phyloP scores from a whole-genome alignment of 2,113 vertebrate genomes.

The Coregonus clupeaformis region DNA sequence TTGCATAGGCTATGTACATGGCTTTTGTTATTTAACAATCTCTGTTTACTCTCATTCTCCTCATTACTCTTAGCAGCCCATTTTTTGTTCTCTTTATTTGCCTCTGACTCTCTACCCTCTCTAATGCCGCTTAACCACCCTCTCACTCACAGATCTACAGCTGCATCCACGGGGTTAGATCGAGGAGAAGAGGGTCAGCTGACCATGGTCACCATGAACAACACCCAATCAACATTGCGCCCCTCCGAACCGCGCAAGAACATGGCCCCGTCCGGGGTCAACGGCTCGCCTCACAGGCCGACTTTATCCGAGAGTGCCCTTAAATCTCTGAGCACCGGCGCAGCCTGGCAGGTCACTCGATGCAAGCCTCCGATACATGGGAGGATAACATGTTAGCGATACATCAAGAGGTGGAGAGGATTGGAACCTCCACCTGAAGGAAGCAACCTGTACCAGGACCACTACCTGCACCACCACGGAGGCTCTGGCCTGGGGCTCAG shows the following conservation, averaged over 20 bases:
- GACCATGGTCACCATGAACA: constrained; percentile 96
- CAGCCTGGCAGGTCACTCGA: constrained; percentile 85
- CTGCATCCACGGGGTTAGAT: constrained; percentile 97
- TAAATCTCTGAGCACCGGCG: constrained; percentile 95
- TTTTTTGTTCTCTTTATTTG: too few species aligned
- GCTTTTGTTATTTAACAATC: too few species aligned
- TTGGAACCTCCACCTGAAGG: constrained; percentile 96
- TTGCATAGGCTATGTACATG: too few species aligned
- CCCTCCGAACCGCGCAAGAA: constrained; percentile 97
- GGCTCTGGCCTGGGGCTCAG: constrained; percentile 65
- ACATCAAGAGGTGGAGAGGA: constrained; percentile 98
- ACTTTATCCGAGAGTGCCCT: constrained; percentile 93
- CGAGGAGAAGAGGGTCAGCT: constrained; percentile 91
- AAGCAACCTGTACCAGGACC: constrained; percentile 97
- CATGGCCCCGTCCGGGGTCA: constrained; percentile 95
- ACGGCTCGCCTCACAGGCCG: constrained; percentile 97
- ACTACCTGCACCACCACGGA: constrained; percentile 90
- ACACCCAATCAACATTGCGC: constrained; percentile 98
- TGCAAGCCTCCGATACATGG: constrained; percentile 84
- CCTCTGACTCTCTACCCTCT: background rate
- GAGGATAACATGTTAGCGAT: constrained; percentile 99
- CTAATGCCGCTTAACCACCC: constrained; percentile 3
- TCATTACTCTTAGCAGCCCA: background rate
- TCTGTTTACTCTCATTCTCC: background rate
- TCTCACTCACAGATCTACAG: constrained; percentile 88